Conservation (phyloP, 1,140 invertebrate species). For the Paralvinella palmiformis region DNA sequence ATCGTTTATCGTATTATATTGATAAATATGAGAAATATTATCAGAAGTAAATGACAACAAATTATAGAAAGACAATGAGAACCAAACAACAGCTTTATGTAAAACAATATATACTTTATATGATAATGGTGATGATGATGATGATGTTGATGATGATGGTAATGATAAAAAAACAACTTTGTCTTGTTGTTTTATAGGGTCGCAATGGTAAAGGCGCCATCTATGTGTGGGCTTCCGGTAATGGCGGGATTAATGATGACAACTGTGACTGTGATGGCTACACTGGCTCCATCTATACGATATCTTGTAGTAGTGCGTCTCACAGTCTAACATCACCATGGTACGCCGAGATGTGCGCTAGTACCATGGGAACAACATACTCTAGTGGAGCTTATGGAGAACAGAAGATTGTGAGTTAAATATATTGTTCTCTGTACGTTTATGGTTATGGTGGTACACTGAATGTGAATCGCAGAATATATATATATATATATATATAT, state of each 20-base stretch:
- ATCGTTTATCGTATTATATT: too few relatives aligned
- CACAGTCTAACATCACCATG: conserved; percentile 70
- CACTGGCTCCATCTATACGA: conserved; percentile 89
- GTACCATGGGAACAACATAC: conserved; percentile 91
- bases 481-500: too few relatives aligned
- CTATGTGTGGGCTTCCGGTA: conserved; percentile 98
- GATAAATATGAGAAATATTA: too few relatives aligned
- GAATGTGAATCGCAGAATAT: too few relatives aligned
- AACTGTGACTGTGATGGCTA: conserved; percentile 94
- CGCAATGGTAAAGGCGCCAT: conserved; percentile 95
- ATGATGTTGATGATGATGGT: too few relatives aligned
- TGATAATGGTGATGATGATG: too few relatives aligned
- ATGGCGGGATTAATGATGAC: conserved; percentile 87
- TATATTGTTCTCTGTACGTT: background rate
- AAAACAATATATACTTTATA: too few relatives aligned
- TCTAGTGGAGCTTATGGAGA: conserved; percentile 72
- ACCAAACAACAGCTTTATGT: too few relatives aligned
- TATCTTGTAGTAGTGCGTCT: conserved; percentile 94
- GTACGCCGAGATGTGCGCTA: conserved; percentile 97
- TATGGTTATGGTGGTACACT: background rate
- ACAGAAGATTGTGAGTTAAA: conserved; percentile 40
- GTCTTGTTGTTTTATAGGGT: conserved; percentile 58
- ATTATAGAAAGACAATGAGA: too few relatives aligned
- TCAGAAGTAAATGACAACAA: too few relatives aligned
- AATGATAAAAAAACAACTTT: background rate